Conservation (phyloP, 2,113 vertebrate species). For the Cepphus grylle region DNA sequence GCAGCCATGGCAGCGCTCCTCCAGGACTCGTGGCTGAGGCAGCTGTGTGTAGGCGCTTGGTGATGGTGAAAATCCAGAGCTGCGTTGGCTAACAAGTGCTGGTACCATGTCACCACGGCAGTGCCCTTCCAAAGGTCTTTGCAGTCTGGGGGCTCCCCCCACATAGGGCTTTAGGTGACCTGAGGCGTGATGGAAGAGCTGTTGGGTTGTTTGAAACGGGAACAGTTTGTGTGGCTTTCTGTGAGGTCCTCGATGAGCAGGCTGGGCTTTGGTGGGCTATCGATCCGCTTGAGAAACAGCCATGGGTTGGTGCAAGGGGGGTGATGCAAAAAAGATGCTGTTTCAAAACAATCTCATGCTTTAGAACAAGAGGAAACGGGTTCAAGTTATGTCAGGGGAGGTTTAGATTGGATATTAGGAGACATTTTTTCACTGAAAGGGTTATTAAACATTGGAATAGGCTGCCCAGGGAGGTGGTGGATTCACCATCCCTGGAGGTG, state of each 20-base stretch:
- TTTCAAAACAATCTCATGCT: not conserved
- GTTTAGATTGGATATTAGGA: too few species aligned
- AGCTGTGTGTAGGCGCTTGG: not conserved
- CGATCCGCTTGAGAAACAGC: not conserved
- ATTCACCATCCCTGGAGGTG: too few species aligned
- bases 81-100: rapidly evolving
- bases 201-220: not conserved
- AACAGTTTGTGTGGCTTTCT: not conserved
- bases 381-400: too few species aligned
- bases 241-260: not conserved
- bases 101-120: rapidly evolving
- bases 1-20: not conserved
- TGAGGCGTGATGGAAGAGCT: not conserved
- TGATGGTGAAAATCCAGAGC: not conserved
- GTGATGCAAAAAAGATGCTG: not conserved
- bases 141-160: not conserved
- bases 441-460: too few species aligned
- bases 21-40: conserved; percentile 4
- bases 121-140: not conserved
- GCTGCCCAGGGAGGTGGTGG: too few species aligned
- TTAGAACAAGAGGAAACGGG: too few species aligned
- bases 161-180: not conserved
- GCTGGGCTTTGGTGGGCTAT: not conserved
- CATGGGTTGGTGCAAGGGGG: not conserved
- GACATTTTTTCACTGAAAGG: too few species aligned